phyloP scores from a whole-genome alignment of 2,113 vertebrate genomes.

The Melanotaenia duboulayi region DNA sequence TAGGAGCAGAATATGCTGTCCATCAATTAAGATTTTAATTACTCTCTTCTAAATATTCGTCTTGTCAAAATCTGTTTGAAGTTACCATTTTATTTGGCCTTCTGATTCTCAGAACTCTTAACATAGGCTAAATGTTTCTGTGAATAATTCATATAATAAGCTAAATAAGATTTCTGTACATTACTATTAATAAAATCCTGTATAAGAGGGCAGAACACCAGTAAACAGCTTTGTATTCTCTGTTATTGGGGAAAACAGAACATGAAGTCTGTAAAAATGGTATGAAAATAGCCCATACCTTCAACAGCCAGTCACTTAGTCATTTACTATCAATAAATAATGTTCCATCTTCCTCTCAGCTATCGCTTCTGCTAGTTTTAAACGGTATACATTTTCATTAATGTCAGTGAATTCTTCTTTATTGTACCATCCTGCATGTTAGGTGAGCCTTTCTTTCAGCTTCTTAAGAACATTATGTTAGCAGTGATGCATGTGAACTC shows the following conservation, averaged over 20 bases:
- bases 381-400: constrained; percentile 75
- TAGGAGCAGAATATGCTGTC: neutral
- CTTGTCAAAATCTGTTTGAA: neutral
- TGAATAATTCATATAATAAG: constrained; percentile 11
- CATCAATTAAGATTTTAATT: neutral
- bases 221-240: constrained; percentile 7
- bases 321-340: constrained; percentile 71
- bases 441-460: constrained; percentile 58
- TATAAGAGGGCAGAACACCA: constrained; percentile 19
- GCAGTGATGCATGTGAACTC: constrained; percentile 67
- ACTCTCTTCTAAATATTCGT: constrained; percentile 10
- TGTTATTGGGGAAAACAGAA: constrained; percentile 12
- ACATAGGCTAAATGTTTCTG: constrained; percentile 10
- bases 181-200: constrained; percentile 22
- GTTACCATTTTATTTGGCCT: neutral
- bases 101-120: neutral
- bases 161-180: neutral
- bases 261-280: constrained; percentile 26
- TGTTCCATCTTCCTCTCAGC: constrained; percentile 52
- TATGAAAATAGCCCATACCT: constrained; percentile 65
- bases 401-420: constrained; percentile 58
- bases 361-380: constrained; percentile 56
- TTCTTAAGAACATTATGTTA: constrained; percentile 69
- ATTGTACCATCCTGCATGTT: constrained; percentile 62
- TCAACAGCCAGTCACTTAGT: constrained; percentile 71